These are phyloP conservation scores for Porites cylindrica DNA, from an alignment of 92 coral and sea anemone species.

Conservation along the genomic window DNA sequence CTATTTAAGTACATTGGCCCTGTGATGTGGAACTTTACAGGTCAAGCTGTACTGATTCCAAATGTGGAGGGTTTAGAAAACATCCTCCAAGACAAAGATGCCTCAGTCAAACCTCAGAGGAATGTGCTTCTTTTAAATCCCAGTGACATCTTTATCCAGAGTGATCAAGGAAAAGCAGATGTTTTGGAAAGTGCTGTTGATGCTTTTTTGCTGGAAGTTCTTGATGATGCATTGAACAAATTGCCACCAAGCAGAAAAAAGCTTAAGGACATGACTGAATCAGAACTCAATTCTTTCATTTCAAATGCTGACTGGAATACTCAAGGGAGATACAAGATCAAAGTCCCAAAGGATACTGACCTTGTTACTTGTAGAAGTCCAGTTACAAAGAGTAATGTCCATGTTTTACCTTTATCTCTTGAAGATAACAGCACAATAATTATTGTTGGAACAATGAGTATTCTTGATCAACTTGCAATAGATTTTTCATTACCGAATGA, in stretches of 20 bases:
- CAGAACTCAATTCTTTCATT: not conserved
- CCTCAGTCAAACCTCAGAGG: conserved; percentile 21
- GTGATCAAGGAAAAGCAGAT: conserved; percentile 3
- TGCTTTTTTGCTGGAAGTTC: conserved; percentile 32
- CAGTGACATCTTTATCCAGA: conserved; percentile 25
- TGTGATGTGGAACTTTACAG: conserved; percentile 67
- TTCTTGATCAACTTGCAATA: too few species aligned
- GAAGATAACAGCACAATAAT: too few species aligned
- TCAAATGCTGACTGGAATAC: conserved; percentile 26
- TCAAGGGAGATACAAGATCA: conserved; percentile 33
- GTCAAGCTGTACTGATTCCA: conserved; percentile 47
- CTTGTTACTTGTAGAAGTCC: too few species aligned
- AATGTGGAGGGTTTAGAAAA: conserved; percentile 20
- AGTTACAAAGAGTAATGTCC: too few species aligned
- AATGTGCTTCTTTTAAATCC: conserved; percentile 5
- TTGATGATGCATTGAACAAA: conserved; percentile 45
- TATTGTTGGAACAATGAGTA: too few species aligned
- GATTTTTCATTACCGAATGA: conserved; percentile 22
- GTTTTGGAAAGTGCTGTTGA: conserved; percentile 37
- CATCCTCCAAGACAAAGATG: conserved; percentile 19
- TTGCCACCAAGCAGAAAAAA: conserved; percentile 12
- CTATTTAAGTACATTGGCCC: conserved; percentile 40
- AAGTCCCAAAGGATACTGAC: conserved; percentile 34
- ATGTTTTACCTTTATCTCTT: too few species aligned
- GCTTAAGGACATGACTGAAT: conserved; percentile 41